These are phyloP conservation scores for Malurus leucopterus DNA, from an alignment of 2,797 vertebrate species.

Conservation along the genomic window DNA sequence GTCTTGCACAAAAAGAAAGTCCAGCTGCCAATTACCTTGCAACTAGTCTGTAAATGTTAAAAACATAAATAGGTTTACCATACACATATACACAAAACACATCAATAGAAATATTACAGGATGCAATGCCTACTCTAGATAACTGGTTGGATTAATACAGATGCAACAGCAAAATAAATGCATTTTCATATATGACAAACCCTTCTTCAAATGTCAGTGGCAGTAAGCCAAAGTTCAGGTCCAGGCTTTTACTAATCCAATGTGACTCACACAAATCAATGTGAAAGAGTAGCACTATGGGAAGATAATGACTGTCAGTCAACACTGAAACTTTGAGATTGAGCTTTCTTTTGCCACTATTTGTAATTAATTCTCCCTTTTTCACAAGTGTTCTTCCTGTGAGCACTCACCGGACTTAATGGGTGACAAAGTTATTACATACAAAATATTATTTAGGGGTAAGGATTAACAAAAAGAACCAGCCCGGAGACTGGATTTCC, in stretches of 20 bases:
- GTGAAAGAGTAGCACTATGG: background rate
- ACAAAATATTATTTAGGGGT: background rate
- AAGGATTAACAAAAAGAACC: background rate
- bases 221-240: background rate
- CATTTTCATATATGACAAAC: constrained; percentile 13
- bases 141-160: constrained; percentile 38
- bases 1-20: background rate
- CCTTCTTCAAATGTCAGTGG: constrained; percentile 30
- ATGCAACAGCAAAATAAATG: constrained; percentile 57
- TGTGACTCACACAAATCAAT: background rate
- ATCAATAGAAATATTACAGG: constrained; percentile 31
- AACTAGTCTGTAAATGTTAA: constrained; percentile 53
- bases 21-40: constrained; percentile 50
- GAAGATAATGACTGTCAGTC: background rate
- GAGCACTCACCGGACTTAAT: background rate
- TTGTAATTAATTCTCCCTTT: constrained; percentile 5
- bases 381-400: background rate
- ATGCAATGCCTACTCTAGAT: constrained; percentile 29
- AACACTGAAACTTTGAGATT: background rate
- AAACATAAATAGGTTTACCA: constrained; percentile 54
- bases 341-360: background rate
- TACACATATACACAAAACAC: constrained; percentile 66
- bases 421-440: background rate
- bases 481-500: background rate
- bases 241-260: background rate